Base-by-base conservation (phyloP, 2,797 vertebrate genomes). In the Aulostomus chinensis region DNA sequence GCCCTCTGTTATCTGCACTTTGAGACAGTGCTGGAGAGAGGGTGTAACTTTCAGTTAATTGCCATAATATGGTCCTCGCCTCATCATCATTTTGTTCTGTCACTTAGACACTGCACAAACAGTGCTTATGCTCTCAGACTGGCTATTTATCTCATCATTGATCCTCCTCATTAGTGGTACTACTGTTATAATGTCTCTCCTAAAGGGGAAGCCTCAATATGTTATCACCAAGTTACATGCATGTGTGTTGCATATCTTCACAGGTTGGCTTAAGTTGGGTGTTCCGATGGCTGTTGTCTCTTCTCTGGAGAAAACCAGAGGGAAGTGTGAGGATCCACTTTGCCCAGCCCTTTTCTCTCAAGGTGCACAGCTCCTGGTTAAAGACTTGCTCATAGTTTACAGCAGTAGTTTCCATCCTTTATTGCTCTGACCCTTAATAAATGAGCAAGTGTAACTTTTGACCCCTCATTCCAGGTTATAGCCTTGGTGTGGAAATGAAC, bases 271-370 rank as follows among this genome's bases (percentile, higher is more conserved):
- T 79, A 3, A 34, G 58, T 45, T 73, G 76, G 62, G 22, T 73
- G 32, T 39, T 88, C 54, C 28, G 25, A 33, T 75, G 75, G 76
- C 57, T 87, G 20, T 52, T 59, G 47, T 84, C 75, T 17, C 18
- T 78, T 29, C 58, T 89, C 43, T 84, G 86, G 78, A 68, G 49
- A 37, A 81, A 57, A 58, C 75, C 83, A 17, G 49, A 45, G 54
- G 91, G 89, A 65, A 92, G 88, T 9, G 85, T 88, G 61, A 91
- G 92, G 17, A 86, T 97, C 47, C 92, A 97, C 59, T 71, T 98
- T 0, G 89, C 86, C 5, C 94, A 95, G 77, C 93, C 96, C 3
- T 95, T 96, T 84, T 97, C 94, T 75, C 68, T 98, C 11, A 92
- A 90, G 93, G 96, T 98, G 81, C 45, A 5, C 17, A 32, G 13